These are phyloP conservation scores for Aculops lycopersici DNA, from an alignment of 1,140 invertebrate genomes.

Conservation along the genomic window DNA sequence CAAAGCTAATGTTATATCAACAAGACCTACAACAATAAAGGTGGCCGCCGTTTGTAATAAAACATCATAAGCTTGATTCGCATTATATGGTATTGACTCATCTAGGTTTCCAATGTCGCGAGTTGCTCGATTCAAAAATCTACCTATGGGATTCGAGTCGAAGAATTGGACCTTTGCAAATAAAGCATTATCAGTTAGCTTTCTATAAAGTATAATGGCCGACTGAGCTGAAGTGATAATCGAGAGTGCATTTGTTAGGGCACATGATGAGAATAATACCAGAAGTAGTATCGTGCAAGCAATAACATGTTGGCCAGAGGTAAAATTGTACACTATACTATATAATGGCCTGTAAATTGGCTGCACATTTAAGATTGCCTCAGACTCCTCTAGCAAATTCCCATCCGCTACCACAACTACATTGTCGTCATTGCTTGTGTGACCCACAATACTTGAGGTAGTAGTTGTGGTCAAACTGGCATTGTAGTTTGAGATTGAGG, in stretches of 20 bases:
- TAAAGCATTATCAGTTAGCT: constrained; percentile 47
- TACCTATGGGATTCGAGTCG: constrained; percentile 34
- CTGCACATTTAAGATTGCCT: no score
- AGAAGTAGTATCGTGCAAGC: neutral
- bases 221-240: neutral
- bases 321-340: neutral
- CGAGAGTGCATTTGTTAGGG: neutral
- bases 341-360: neutral
- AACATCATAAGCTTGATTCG: constrained; percentile 38
- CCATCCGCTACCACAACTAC: no score
- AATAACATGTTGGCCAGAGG: neutral
- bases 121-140: constrained; percentile 11
- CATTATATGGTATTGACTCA: constrained; percentile 27
- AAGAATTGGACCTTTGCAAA: constrained; percentile 56
- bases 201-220: neutral
- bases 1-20: constrained; percentile 39
- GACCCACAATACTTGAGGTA: no score
- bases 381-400: no score
- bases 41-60: constrained; percentile 16
- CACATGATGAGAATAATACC: neutral
- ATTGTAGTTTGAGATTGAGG: no score
- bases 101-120: constrained; percentile 12
- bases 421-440: no score
- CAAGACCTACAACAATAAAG: constrained; percentile 16
- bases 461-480: no score